These are phyloP conservation scores for Lithophane socia DNA, from an alignment of 2,888 invertebrate species.

Conservation along the genomic window DNA sequence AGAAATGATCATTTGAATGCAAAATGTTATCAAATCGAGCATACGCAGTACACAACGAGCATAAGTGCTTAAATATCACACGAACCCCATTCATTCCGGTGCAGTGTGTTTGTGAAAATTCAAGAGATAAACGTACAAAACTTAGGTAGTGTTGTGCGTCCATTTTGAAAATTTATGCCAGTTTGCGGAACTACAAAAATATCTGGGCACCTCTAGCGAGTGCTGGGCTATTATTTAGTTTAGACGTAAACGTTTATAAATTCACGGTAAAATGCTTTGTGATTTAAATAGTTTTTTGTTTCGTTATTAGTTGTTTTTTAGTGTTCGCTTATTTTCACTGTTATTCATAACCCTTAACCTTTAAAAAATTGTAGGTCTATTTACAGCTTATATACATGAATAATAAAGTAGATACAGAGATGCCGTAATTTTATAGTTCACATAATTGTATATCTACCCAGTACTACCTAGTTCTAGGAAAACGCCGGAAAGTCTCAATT, in stretches of 20 bases:
- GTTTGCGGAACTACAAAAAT: constrained; percentile 60
- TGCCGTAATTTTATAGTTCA: background rate
- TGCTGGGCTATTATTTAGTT: constrained; percentile 59
- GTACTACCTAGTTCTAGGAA: background rate
- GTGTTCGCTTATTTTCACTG: background rate
- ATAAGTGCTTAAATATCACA: constrained; percentile 50
- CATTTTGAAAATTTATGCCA: constrained; percentile 68
- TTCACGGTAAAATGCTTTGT: constrained; percentile 29
- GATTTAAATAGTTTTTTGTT: constrained; percentile 22
- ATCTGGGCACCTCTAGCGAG: constrained; percentile 42
- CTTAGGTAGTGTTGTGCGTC: constrained; percentile 64
- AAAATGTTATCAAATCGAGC: constrained; percentile 26
- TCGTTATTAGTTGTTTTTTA: background rate
- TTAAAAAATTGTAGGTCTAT: background rate
- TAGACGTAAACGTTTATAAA: constrained; percentile 43
- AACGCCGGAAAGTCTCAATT: background rate
- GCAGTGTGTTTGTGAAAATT: constrained; percentile 74
- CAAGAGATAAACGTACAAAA: constrained; percentile 67
- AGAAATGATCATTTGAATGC: constrained; percentile 22
- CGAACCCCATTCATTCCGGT: constrained; percentile 69
- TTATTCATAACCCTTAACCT: background rate
- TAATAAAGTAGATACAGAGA: background rate
- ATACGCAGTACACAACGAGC: constrained; percentile 6
- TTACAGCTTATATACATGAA: background rate
- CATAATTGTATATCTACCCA: background rate